These are phyloP conservation scores for Equus przewalskii DNA, from an alignment of 2,113 vertebrate species.

Conservation along the genomic window DNA sequence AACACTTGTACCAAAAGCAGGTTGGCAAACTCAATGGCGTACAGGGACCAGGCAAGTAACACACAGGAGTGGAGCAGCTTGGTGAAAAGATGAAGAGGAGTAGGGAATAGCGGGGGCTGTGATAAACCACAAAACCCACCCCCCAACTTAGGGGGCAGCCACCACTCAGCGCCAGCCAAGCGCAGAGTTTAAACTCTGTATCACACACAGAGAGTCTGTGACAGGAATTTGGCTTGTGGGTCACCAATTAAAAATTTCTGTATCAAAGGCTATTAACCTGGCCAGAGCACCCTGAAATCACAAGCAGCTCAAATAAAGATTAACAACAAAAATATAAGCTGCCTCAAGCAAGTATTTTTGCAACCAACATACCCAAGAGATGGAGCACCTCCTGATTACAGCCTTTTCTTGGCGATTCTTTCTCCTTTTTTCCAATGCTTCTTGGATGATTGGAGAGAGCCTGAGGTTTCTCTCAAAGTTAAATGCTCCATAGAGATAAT, in stretches of 20 bases:
- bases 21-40: not conserved
- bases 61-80: not conserved
- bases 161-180: not conserved
- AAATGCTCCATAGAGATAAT: not conserved
- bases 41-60: not conserved
- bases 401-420: slow-evolving; percentile 22
- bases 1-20: not conserved
- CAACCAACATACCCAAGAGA: not conserved
- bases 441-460: slow-evolving; percentile 4
- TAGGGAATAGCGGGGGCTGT: not conserved
- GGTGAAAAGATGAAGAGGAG: not conserved
- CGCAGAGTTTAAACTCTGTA: not conserved
- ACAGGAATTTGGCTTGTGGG: not conserved
- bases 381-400: not conserved
- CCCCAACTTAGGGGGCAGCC: not conserved
- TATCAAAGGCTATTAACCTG: not conserved
- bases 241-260: not conserved
- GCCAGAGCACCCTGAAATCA: not conserved
- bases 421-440: slow-evolving; percentile 33
- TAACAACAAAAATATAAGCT: not conserved
- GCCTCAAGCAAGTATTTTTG: not conserved
- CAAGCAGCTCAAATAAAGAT: not conserved
- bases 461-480: slow-evolving; percentile 6
- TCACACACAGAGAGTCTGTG: not conserved
- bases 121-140: not conserved